Conservation (phyloP, 1,140 invertebrate species). For the Drosophila arizonae region DNA sequence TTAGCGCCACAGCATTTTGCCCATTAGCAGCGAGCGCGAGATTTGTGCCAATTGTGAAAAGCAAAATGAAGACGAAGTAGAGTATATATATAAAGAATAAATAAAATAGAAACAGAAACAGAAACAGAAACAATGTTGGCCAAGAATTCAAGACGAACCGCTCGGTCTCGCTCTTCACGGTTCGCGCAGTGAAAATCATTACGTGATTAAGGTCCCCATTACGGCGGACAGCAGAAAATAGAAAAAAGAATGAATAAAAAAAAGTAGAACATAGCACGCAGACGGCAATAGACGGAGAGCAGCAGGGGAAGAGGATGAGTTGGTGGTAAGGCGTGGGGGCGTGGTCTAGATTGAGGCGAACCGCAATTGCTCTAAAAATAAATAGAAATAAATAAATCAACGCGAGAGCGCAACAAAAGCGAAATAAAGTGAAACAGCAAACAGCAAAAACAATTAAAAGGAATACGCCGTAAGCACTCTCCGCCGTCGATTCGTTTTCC, state of each 20-base stretch:
- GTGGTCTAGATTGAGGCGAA: slow-evolving; percentile 28
- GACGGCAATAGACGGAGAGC: slow-evolving; percentile 34
- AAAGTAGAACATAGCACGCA: slow-evolving; percentile 74
- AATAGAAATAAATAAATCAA: slow-evolving; percentile 79
- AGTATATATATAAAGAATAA: slow-evolving; percentile 38
- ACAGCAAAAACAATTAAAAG: slow-evolving; percentile 65
- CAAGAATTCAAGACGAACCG: slow-evolving; percentile 66
- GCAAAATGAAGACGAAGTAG: slow-evolving; percentile 30
- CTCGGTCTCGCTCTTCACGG: slow-evolving; percentile 14
- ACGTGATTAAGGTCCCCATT: slow-evolving; percentile 79
- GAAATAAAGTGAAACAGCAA: slow-evolving; percentile 9
- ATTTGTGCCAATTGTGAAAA: slow-evolving; percentile 76
- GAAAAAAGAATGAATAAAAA: slow-evolving; percentile 44
- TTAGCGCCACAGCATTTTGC: slow-evolving; percentile 73
- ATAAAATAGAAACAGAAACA: slow-evolving; percentile 20
- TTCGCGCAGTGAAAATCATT: slow-evolving; percentile 71
- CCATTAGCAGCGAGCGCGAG: slow-evolving; percentile 64
- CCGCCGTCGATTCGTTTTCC: neutral
- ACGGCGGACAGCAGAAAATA: slow-evolving; percentile 74
- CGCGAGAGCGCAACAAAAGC: slow-evolving; percentile 9
- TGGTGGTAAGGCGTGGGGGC: neutral
- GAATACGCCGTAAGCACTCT: slow-evolving; percentile 71
- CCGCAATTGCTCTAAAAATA: slow-evolving; percentile 70
- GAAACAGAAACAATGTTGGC: slow-evolving; percentile 43
- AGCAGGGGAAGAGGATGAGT: slow-evolving; percentile 3